Percentiles rank a stretch among this genome's conserved stretches.
Evolutionary conservation across 2,113 vertebrate species (phyloP).

Genomic region (Corydoras sp.): DNA sequence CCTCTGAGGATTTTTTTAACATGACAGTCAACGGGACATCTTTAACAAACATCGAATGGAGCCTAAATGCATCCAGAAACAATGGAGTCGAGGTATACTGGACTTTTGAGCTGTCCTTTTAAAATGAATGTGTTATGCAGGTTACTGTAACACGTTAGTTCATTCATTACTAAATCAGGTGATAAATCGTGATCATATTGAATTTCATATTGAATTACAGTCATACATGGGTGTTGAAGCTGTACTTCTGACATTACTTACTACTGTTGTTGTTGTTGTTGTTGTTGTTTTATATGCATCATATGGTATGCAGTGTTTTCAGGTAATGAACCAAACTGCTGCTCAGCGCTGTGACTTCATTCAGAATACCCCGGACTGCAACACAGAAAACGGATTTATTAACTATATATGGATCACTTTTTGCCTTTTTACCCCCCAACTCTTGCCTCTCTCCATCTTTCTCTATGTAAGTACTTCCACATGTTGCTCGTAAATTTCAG

Average conservation of each 20-base stretch:
- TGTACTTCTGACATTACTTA: too few species aligned
- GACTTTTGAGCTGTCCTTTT: too few species aligned
- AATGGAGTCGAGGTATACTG: constrained; percentile 4
- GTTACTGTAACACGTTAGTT: neutral
- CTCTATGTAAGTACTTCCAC: constrained; percentile 53
- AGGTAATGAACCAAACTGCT: constrained; percentile 67
- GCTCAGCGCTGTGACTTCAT: constrained; percentile 77
- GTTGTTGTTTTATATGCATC: neutral
- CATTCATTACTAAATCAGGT: too few species aligned
- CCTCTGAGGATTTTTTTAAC: neutral
- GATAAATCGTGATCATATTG: too few species aligned
- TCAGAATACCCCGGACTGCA: constrained; percentile 77
- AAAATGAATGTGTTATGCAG: too few species aligned
- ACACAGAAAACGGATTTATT: constrained; percentile 72
- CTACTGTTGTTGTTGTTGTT: neutral
- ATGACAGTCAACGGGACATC: neutral
- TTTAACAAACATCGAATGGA: neutral
- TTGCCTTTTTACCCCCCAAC: constrained; percentile 70
- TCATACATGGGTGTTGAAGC: too few species aligned
- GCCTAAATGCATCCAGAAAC: neutral
- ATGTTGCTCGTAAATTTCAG: neutral
- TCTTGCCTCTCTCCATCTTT: constrained; percentile 76
- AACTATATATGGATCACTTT: constrained; percentile 76
- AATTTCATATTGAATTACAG: too few species aligned
- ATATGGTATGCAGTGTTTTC: constrained; percentile 68